Evolutionary conservation across 2,888 invertebrate species (phyloP).

Genomic region (Patella caerulea): DNA sequence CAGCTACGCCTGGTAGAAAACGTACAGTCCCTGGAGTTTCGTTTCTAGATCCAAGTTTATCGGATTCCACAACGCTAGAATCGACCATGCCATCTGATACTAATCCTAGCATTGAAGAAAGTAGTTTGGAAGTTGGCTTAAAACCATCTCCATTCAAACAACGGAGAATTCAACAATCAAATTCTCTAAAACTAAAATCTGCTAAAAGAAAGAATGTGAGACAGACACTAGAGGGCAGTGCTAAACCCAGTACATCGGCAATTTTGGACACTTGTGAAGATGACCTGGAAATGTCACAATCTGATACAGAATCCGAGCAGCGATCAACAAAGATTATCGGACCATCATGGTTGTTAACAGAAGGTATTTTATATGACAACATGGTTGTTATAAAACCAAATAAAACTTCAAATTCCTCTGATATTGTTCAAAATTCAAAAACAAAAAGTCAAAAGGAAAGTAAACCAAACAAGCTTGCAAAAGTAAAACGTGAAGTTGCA

Average conservation of each 20-base stretch:
- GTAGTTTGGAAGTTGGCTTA: conserved; percentile 34
- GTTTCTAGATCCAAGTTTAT: neutral
- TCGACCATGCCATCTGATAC: neutral
- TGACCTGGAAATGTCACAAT: neutral
- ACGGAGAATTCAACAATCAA: neutral
- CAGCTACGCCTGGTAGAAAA: too few species aligned
- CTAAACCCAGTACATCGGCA: neutral
- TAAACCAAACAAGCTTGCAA: neutral
- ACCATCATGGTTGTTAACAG: neutral
- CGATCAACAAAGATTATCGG: neutral
- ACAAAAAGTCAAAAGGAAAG: too few species aligned
- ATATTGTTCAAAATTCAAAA: neutral
- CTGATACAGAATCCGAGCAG: neutral
- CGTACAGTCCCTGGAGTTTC: neutral
- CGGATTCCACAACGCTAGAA: neutral
- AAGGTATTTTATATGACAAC: neutral
- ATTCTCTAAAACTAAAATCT: neutral
- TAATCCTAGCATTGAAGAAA: conserved; percentile 15
- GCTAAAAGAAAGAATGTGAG: neutral
- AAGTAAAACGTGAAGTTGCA: neutral
- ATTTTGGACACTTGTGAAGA: neutral
- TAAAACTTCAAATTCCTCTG: conserved; percentile 33
- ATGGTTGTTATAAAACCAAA: conserved; percentile 38
- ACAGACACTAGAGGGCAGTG: neutral
- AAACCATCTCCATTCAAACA: conserved; percentile 26